phyloP scores from a whole-genome alignment of 2,888 invertebrate genomes.

The Nomada lathburiana region DNA sequence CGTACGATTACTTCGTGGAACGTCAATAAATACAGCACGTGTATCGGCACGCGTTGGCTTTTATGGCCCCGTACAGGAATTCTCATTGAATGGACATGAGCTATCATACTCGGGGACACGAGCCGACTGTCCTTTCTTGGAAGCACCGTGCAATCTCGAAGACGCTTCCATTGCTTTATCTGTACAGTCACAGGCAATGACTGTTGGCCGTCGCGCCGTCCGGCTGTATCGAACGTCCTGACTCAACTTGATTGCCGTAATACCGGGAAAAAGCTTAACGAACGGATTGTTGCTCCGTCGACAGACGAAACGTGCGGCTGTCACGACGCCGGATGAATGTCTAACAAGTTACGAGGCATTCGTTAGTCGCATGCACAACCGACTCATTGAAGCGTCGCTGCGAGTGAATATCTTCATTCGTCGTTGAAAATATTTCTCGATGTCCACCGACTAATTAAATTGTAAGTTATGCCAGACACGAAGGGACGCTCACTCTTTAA shows the following conservation, averaged over 20 bases:
- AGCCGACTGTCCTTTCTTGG: constrained; percentile 56
- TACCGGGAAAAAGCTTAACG: constrained; percentile 72
- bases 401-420: constrained; percentile 47
- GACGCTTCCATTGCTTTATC: constrained; percentile 62
- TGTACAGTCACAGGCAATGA: constrained; percentile 52
- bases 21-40: constrained; percentile 34
- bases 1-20: constrained; percentile 19
- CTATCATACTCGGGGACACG: constrained; percentile 40
- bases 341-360: constrained; percentile 66
- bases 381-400: constrained; percentile 32
- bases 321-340: constrained; percentile 65
- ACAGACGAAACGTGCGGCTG: constrained; percentile 60
- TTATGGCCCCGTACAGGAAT: constrained; percentile 55
- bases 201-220: constrained; percentile 52
- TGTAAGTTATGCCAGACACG: constrained; percentile 45
- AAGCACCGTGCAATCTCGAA: constrained; percentile 65
- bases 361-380: constrained; percentile 48
- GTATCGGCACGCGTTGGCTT: constrained; percentile 47
- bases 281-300: constrained; percentile 69
- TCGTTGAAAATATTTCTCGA: constrained; percentile 42
- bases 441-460: constrained; percentile 48
- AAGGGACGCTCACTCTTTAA: constrained; percentile 8
- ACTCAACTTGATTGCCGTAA: constrained; percentile 67
- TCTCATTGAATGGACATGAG: constrained; percentile 34
- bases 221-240: constrained; percentile 69